These are phyloP conservation scores for Metridium senile DNA, from an alignment of 92 coral and sea anemone genomes.

Conservation along the genomic window DNA sequence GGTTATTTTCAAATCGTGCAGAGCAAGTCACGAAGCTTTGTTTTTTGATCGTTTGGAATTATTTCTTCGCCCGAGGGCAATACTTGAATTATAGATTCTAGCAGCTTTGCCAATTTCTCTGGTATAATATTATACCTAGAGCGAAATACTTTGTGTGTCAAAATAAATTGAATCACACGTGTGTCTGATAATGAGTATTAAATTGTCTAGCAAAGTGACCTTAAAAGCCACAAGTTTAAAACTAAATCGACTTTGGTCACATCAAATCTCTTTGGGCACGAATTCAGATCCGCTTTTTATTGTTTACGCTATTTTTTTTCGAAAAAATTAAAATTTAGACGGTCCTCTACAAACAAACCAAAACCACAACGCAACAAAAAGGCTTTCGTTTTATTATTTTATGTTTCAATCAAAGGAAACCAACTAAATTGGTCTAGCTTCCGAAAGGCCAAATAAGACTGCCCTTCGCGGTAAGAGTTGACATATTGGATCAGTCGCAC, in stretches of 20 bases:
- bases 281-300: background rate
- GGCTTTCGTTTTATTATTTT: background rate
- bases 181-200: slow-evolving; percentile 26
- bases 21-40: background rate
- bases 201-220: slow-evolving; percentile 22
- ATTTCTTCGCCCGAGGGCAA: slow-evolving; percentile 2
- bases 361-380: background rate
- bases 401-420: slow-evolving; percentile 5
- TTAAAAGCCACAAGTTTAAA: slow-evolving; percentile 13
- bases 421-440: slow-evolving; percentile 11
- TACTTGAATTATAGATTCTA: background rate
- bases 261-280: background rate
- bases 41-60: too few species aligned
- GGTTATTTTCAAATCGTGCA: background rate
- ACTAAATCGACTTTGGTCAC: slow-evolving; percentile 1
- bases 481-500: background rate
- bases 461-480: slow-evolving; percentile 2
- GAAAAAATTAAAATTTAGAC: background rate
- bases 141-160: background rate
- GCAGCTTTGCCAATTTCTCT: too few species aligned
- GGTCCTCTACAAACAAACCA: slow-evolving; percentile 11
- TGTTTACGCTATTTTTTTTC: background rate
- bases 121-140: background rate
- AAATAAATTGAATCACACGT: slow-evolving; percentile 8
- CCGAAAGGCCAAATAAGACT: slow-evolving; percentile 6